phyloP scores from a whole-genome alignment of 2,113 vertebrate genomes.

The Turnix velox region DNA sequence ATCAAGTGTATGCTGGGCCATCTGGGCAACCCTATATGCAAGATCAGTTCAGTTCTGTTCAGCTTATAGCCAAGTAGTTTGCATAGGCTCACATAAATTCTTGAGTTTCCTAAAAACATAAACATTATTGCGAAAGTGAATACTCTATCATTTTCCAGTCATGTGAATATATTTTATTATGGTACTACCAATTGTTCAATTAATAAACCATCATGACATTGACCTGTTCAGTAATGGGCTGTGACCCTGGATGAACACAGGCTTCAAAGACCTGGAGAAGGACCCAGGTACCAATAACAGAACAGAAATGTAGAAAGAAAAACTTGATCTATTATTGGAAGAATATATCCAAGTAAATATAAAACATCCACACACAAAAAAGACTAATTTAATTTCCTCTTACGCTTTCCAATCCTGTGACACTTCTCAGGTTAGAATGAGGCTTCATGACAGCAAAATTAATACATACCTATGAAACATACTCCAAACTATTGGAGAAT shows the following conservation, averaged over 20 bases:
- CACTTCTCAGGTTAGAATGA: not conserved
- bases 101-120: not conserved
- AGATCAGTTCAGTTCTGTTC: not conserved
- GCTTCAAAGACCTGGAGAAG: not conserved
- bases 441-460: not conserved
- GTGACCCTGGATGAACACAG: not conserved
- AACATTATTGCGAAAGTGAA: not conserved
- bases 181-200: not conserved
- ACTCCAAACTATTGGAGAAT: not conserved
- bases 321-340: not conserved
- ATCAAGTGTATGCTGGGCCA: not conserved
- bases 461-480: not conserved
- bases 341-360: not conserved
- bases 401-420: not conserved
- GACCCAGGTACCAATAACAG: not conserved
- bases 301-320: not conserved
- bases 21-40: not conserved
- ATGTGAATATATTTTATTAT: not conserved
- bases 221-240: not conserved
- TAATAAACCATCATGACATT: not conserved
- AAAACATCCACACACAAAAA: not conserved
- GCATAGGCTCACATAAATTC: not conserved
- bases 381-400: not conserved
- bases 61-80: not conserved
- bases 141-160: not conserved